These are phyloP conservation scores for Sciurus niger DNA, from an alignment of 2,113 vertebrate genomes.

Conservation along the genomic window DNA sequence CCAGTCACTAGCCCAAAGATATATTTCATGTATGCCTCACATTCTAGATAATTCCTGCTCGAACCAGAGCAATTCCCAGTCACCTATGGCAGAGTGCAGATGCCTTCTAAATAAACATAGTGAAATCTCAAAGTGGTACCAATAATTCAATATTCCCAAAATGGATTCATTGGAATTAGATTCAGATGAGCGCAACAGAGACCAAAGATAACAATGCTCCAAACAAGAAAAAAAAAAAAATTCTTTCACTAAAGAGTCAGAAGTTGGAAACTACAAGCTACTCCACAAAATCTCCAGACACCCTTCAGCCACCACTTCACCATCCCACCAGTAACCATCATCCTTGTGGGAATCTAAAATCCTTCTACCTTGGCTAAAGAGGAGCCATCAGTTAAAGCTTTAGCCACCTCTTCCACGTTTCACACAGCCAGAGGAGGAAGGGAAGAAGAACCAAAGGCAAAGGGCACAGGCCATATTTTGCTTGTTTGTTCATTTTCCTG, in stretches of 20 bases:
- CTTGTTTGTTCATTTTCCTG: background rate
- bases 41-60: background rate
- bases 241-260: background rate
- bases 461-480: background rate
- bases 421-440: background rate
- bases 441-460: background rate
- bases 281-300: constrained; percentile 36
- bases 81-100: background rate
- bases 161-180: background rate
- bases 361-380: background rate
- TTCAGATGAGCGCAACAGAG: constrained; percentile 12
- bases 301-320: background rate
- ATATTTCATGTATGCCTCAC: background rate
- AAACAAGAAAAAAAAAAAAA: constrained; percentile 6
- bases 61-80: background rate
- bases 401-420: background rate
- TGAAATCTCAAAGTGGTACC: background rate
- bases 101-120: constrained; percentile 45
- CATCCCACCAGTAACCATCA: background rate
- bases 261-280: background rate
- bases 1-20: background rate
- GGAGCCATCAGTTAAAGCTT: background rate
- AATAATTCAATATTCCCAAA: constrained; percentile 49
- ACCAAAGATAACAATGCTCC: constrained; percentile 25
- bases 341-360: background rate